Evolutionary conservation across 2,888 invertebrate species (phyloP).

Genomic region (Drosophila mimica): DNA sequence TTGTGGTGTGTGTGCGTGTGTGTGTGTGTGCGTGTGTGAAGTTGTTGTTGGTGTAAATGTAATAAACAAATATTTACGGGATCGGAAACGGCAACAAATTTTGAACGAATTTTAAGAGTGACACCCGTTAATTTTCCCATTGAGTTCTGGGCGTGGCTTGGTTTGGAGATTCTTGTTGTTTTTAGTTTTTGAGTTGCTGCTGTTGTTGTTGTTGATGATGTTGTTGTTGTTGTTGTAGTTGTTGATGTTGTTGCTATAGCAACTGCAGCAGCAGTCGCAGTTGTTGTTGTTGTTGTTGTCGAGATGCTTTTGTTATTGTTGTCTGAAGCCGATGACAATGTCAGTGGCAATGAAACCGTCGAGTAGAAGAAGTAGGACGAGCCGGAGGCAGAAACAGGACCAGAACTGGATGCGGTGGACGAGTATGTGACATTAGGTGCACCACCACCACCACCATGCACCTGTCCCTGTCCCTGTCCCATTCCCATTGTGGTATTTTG

Average conservation of each 20-base stretch:
- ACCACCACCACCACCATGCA: constrained; percentile 20
- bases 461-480: background rate
- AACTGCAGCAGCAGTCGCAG: constrained; percentile 5
- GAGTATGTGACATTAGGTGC: constrained; percentile 35
- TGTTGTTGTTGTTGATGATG: constrained; percentile 44
- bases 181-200: constrained; percentile 47
- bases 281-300: constrained; percentile 36
- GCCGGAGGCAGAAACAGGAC: constrained; percentile 27
- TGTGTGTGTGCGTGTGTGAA: background rate
- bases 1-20: background rate
- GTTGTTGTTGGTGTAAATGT: background rate
- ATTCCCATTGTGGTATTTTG: constrained; percentile 26
- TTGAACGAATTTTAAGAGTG: constrained; percentile 52
- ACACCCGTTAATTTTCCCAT: constrained; percentile 18
- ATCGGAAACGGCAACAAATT: constrained; percentile 63
- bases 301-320: constrained; percentile 32
- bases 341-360: constrained; percentile 68
- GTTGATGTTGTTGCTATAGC: constrained; percentile 17
- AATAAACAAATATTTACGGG: constrained; percentile 71
- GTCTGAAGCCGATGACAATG: constrained; percentile 32
- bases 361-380: constrained; percentile 33
- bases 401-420: constrained; percentile 19
- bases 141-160: constrained; percentile 46
- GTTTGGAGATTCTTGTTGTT: constrained; percentile 37
- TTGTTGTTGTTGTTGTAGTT: constrained; percentile 14